These are phyloP conservation scores for Trachythela sp. DNA, from an alignment of 64 coral and sea anemone genomes.

Conservation along the genomic window DNA sequence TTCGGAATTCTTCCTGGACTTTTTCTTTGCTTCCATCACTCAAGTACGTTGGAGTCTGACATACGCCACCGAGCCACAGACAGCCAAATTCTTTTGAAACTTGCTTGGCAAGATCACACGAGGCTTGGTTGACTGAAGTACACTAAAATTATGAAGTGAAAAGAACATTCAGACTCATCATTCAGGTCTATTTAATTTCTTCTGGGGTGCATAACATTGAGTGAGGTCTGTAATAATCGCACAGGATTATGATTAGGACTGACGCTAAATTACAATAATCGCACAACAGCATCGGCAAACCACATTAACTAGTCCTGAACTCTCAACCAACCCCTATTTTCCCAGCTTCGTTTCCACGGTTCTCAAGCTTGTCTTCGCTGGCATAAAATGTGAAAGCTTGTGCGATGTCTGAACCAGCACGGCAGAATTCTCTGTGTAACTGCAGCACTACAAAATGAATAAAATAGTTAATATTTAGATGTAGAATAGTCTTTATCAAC, in stretches of 20 bases:
- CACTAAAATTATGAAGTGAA: constrained; percentile 32
- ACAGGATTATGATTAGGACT: too few species aligned
- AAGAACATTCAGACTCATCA: not conserved
- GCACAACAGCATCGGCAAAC: too few species aligned
- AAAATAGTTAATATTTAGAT: not conserved
- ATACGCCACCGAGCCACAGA: constrained; percentile 81
- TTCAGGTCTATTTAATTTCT: too few species aligned
- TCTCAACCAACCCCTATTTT: constrained; percentile 55
- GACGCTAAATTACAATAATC: too few species aligned
- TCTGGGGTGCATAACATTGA: not conserved
- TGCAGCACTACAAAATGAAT: constrained; percentile 46
- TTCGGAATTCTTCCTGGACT: constrained; percentile 70
- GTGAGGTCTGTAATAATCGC: too few species aligned
- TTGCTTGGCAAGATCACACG: constrained; percentile 84
- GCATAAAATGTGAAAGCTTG: constrained; percentile 97
- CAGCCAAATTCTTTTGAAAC: constrained; percentile 77
- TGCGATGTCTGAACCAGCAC: constrained; percentile 85
- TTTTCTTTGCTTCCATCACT: constrained; percentile 86
- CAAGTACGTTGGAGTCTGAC: constrained; percentile 85
- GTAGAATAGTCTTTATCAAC: too few species aligned
- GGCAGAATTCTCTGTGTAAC: constrained; percentile 75
- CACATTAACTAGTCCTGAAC: too few species aligned
- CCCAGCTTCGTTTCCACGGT: constrained; percentile 66
- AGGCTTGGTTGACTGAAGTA: constrained; percentile 71
- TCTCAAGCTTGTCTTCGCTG: constrained; percentile 88